These are phyloP conservation scores for Tachuris rubrigastra DNA, from an alignment of 2,113 vertebrate genomes.

Conservation along the genomic window DNA sequence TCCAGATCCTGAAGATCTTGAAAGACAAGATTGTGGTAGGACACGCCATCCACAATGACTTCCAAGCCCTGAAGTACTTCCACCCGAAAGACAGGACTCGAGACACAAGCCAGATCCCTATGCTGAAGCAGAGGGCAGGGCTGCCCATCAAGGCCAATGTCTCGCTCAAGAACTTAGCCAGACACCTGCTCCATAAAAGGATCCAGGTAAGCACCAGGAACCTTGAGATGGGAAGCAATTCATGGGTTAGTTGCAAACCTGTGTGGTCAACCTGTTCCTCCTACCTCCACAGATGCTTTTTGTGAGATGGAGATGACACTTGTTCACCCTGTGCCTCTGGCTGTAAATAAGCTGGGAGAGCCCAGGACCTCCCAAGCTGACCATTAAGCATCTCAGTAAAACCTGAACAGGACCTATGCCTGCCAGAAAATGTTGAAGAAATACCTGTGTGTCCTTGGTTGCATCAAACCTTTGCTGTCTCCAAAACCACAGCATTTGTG, in stretches of 20 bases:
- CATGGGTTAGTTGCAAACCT: not conserved
- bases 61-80: conserved; percentile 80
- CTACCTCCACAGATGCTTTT: not conserved
- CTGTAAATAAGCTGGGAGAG: not conserved
- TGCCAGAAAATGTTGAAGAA: not conserved
- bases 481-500: not conserved
- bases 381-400: not conserved
- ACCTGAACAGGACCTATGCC: not conserved
- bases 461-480: not conserved
- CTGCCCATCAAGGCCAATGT: not conserved
- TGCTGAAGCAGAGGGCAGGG: conserved; percentile 73
- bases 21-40: conserved; percentile 90
- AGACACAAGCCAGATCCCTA: conserved; percentile 79
- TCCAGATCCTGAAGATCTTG: conserved; percentile 85
- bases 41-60: conserved; percentile 89
- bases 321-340: not conserved
- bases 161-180: conserved; percentile 85
- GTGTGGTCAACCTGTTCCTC: not conserved
- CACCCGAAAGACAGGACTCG: conserved; percentile 82
- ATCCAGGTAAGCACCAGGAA: conserved; percentile 84
- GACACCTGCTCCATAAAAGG: conserved; percentile 80
- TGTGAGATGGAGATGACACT: not conserved
- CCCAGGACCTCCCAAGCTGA: not conserved
- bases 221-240: not conserved
- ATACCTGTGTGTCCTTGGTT: not conserved